phyloP scores from a whole-genome alignment of 2,113 vertebrate species.

The Austrofundulus limnaeus region DNA sequence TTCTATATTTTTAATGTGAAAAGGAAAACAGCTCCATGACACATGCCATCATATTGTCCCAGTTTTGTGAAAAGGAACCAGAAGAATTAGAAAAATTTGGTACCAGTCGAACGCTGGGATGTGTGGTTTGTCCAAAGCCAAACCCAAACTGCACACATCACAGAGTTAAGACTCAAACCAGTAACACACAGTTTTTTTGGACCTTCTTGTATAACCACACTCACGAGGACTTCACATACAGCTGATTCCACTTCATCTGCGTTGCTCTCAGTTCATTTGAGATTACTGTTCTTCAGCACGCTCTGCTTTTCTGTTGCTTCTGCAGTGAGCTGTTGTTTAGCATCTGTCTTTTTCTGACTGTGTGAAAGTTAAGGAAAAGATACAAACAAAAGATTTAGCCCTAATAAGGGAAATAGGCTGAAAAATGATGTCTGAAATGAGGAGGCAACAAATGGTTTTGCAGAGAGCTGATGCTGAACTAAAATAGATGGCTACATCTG shows the following conservation, averaged over 20 bases:
- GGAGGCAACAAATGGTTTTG: constrained; percentile 68
- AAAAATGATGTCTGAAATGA: constrained; percentile 68
- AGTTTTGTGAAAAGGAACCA: constrained; percentile 28
- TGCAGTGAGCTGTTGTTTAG: constrained; percentile 46
- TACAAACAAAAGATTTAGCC: constrained; percentile 39
- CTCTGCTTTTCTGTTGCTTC: constrained; percentile 48
- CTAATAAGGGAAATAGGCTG: constrained; percentile 63
- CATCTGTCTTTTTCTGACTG: constrained; percentile 25
- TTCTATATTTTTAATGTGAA: too few relatives aligned
- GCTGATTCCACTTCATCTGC: constrained; percentile 40
- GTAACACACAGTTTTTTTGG: constrained; percentile 39
- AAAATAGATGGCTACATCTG: constrained; percentile 73
- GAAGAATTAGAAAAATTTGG: constrained; percentile 45
- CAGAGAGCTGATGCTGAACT: constrained; percentile 56
- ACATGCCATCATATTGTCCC: constrained; percentile 45
- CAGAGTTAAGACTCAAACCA: constrained; percentile 63
- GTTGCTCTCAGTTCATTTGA: constrained; percentile 40
- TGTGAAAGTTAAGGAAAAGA: constrained; percentile 59
- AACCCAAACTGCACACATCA: constrained; percentile 70
- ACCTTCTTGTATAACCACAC: constrained; percentile 54
- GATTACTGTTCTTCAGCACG: constrained; percentile 15
- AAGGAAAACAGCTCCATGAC: constrained; percentile 25
- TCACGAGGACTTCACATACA: constrained; percentile 43
- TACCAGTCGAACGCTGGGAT: constrained; percentile 62
- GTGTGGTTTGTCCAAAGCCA: constrained; percentile 58